Conservation (phyloP, 2,888 invertebrate genomes). For the Noctua janthina region DNA sequence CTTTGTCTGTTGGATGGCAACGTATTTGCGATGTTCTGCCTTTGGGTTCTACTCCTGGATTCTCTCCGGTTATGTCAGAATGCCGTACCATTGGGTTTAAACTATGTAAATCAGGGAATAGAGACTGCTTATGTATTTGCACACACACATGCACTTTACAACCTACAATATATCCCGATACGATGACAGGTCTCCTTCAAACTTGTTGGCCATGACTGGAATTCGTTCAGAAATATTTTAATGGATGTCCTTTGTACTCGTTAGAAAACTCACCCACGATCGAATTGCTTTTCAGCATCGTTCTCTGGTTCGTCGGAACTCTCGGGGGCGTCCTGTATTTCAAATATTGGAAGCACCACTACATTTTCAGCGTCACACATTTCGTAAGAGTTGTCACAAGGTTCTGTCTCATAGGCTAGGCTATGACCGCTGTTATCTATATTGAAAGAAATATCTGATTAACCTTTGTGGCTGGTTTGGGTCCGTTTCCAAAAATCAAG, state of each 20-base stretch:
- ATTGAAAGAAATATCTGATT: neutral
- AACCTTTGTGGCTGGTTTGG: neutral
- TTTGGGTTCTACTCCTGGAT: neutral
- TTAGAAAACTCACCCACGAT: conserved; percentile 23
- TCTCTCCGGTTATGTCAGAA: neutral
- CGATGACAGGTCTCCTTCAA: neutral
- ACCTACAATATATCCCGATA: neutral
- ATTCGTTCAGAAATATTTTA: neutral
- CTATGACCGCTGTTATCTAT: neutral
- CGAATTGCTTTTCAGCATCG: conserved; percentile 23
- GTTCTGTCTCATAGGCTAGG: neutral
- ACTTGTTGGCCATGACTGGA: neutral
- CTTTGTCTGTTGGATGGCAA: neutral
- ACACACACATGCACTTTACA: neutral
- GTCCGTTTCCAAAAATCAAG: neutral
- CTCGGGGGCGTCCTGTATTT: conserved; percentile 25
- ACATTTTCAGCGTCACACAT: neutral
- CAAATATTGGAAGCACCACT: conserved; percentile 42
- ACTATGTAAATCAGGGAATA: neutral
- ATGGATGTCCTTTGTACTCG: neutral
- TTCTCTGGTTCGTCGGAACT: conserved; percentile 12
- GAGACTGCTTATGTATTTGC: neutral
- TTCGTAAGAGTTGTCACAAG: neutral
- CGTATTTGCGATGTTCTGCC: neutral
- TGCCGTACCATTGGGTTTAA: no score